Evolutionary conservation across 2,888 invertebrate genomes (phyloP).

Genomic region (Cataglyphis cursor): DNA sequence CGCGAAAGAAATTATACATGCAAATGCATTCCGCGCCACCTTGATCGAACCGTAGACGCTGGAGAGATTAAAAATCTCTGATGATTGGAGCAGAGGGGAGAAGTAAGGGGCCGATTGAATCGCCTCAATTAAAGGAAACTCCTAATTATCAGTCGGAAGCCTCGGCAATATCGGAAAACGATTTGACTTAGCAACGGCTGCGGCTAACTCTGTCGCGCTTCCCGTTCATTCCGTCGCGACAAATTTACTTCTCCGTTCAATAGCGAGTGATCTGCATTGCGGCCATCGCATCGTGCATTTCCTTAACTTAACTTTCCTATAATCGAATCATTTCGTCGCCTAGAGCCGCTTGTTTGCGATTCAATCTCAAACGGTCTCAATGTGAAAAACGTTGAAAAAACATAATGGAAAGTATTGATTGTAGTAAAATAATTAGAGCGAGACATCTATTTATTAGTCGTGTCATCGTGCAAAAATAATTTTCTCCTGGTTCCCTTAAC

Average conservation of each 20-base stretch:
- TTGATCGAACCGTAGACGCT: conserved; percentile 57
- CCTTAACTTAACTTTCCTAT: conserved; percentile 46
- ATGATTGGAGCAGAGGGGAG: conserved; percentile 41
- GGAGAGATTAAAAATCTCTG: conserved; percentile 71
- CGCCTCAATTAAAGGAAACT: conserved; percentile 82
- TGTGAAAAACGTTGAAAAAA: neutral
- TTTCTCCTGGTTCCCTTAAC: neutral
- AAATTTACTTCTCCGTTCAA: conserved; percentile 52
- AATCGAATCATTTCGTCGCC: conserved; percentile 47
- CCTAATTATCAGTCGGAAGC: conserved; percentile 81
- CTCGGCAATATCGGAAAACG: conserved; percentile 82
- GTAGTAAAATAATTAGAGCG: conserved; percentile 24
- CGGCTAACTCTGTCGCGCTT: conserved; percentile 60
- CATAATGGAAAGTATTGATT: conserved; percentile 38
- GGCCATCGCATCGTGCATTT: conserved; percentile 57
- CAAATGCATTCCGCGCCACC: conserved; percentile 59
- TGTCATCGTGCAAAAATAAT: conserved; percentile 10
- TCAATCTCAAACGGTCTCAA: conserved; percentile 11
- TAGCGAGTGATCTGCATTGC: conserved; percentile 59
- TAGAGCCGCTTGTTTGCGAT: conserved; percentile 21
- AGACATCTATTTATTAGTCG: conserved; percentile 11
- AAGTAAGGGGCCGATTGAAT: conserved; percentile 77
- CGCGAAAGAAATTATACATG: conserved; percentile 68
- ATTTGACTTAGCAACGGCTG: conserved; percentile 78
- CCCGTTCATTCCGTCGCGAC: conserved; percentile 45